Evolutionary conservation across 2,888 invertebrate genomes (phyloP).

Genomic region (Rapana venosa): DNA sequence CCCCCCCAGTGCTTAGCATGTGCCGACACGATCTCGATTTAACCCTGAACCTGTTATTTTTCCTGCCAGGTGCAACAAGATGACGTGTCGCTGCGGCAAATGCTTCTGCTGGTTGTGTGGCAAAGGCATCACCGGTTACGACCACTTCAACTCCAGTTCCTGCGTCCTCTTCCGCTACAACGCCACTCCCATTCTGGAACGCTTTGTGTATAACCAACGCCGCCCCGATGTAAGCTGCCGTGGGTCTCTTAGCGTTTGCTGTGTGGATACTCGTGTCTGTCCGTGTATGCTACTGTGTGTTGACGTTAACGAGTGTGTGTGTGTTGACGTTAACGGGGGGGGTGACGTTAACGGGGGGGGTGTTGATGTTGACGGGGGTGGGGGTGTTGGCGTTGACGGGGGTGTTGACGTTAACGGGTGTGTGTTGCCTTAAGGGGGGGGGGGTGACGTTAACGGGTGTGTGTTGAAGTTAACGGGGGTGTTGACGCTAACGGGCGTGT

Average conservation of each 20-base stretch:
- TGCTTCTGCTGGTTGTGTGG: constrained; percentile 65
- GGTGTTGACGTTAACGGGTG: too few species aligned
- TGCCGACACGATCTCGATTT: not conserved
- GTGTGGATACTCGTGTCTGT: not conserved
- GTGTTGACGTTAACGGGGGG: too few species aligned
- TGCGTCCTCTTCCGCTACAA: constrained; percentile 35
- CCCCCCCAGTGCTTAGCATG: too few species aligned
- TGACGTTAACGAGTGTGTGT: too few species aligned
- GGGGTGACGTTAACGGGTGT: too few species aligned
- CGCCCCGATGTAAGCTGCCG: constrained; percentile 41
- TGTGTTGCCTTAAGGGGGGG: too few species aligned
- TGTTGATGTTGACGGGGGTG: too few species aligned
- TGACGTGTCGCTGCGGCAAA: constrained; percentile 60
- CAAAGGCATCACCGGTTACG: constrained; percentile 53
- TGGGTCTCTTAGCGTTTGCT: not conserved
- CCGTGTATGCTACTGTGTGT: not conserved
- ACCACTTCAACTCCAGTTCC: constrained; percentile 42
- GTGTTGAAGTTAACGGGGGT: too few species aligned
- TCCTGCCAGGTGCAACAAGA: constrained; percentile 65
- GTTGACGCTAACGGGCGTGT: too few species aligned
- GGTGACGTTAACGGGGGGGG: too few species aligned
- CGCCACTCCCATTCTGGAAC: too few species aligned
- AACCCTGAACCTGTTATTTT: not conserved
- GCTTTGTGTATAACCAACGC: not conserved
- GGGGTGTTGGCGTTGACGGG: too few species aligned